These are phyloP conservation scores for Coendou prehensilis DNA, from an alignment of 2,797 vertebrate genomes.

Conservation along the genomic window DNA sequence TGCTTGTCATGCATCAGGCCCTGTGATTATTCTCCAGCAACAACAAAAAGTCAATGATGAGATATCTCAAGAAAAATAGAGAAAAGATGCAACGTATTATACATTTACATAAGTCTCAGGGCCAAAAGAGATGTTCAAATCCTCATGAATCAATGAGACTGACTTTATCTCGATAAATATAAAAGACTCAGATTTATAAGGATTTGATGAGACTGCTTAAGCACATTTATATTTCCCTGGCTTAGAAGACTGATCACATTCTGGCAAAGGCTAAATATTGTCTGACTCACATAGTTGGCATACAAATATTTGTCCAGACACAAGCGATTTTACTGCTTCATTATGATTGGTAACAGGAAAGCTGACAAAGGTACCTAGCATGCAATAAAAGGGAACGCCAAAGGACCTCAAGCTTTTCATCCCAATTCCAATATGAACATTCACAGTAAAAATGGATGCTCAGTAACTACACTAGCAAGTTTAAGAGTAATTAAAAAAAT, in stretches of 20 bases:
- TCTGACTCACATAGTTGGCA: slow-evolving; percentile 27
- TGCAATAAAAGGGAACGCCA: neutral
- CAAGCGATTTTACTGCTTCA: neutral
- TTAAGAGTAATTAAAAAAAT: neutral
- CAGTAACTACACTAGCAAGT: neutral
- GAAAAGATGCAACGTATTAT: neutral
- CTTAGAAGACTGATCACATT: neutral
- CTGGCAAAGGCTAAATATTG: slow-evolving; percentile 44
- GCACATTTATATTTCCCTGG: slow-evolving; percentile 44
- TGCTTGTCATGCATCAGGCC: neutral
- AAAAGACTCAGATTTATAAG: slow-evolving; percentile 51
- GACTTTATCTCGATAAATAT: slow-evolving; percentile 7
- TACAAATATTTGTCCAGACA: slow-evolving; percentile 48
- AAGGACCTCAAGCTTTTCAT: neutral
- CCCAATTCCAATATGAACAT: neutral
- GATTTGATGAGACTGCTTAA: slow-evolving; percentile 55
- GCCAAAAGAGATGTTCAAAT: neutral
- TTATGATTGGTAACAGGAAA: slow-evolving; percentile 13
- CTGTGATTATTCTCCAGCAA: too few relatives aligned
- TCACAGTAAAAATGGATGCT: neutral
- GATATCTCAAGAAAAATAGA: neutral
- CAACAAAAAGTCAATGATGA: neutral
- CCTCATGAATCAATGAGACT: neutral
- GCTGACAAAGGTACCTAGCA: neutral
- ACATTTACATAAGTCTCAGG: neutral